Evolutionary conservation across 2,113 vertebrate genomes (phyloP), one percentile per base, ranked within the genome.

Genomic region (Rhegmatorhina hoffmannsi): DNA sequence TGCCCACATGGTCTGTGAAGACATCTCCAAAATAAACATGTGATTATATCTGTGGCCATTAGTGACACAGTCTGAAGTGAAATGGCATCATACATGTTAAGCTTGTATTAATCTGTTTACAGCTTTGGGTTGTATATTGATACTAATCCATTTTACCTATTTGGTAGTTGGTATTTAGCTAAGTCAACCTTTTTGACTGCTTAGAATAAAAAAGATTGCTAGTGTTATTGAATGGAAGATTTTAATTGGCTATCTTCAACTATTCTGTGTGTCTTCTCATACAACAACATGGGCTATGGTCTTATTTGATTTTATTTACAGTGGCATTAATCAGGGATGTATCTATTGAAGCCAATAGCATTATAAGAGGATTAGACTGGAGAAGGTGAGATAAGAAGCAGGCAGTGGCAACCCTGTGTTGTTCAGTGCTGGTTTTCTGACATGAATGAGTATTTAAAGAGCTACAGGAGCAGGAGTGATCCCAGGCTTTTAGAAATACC

Each of bases 331-430:
- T 93, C 70, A 77, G 44, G 38, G 46, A 40, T 91, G 50, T 90
- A 74, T 77, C 73, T 89, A 79, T 59, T 87, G 68, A 93, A 87
- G 89, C 74, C 63, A 87, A 74, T 66, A 59, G 16, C 16, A 59
- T 80, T 94, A 34, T 38, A 91, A 76, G 36, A 91, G 89, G 67
- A 89, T 94, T 97, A 91, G 87, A 29, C 91, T 85, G 75, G 74
- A 7, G 26, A 89, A 94, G 63, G 82, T 95, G 87, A 95, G 93
- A 96, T 95, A 95, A 94, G 89, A 82, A 89, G 53, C 49, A 83
- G 29, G 67, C 70, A 76, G 20, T 73, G 53, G 62, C 53, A 87
- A 36, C 55, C 25, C 62, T 82, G 28, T 79, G 69, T 63, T 92
- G 40, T 90, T 92, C 50, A 73, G 55, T 87, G 55, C 46, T 90